Evolutionary conservation across 1,140 invertebrate species (phyloP).

Genomic region (Drosophila suzukii): DNA sequence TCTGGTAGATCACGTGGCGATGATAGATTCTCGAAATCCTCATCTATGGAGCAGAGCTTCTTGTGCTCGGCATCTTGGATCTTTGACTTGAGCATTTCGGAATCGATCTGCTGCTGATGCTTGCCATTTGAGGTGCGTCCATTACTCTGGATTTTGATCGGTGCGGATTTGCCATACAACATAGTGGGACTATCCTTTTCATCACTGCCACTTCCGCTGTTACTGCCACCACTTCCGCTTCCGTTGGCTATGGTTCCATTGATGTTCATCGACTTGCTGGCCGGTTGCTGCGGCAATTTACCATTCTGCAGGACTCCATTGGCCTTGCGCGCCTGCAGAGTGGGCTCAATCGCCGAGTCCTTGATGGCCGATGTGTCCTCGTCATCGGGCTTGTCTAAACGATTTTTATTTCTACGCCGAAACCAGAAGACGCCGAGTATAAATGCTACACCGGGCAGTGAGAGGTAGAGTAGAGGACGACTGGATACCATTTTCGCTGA

Average conservation of each 20-base stretch:
- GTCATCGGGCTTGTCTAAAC: conserved; percentile 73
- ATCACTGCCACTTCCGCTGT: conserved; percentile 24
- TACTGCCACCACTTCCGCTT: conserved; percentile 16
- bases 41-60: conserved; percentile 77
- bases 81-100: conserved; percentile 79
- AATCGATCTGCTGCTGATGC: conserved; percentile 72
- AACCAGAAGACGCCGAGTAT: conserved; percentile 84
- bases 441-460: conserved; percentile 84
- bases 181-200: conserved; percentile 71
- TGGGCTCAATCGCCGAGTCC: conserved; percentile 16
- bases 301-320: conserved; percentile 60
- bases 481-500: conserved; percentile 84
- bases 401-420: conserved; percentile 84
- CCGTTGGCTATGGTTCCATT: conserved; percentile 38
- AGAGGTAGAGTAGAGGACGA: conserved; percentile 83
- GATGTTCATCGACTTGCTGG: conserved; percentile 70
- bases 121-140: conserved; percentile 66
- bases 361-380: conserved; percentile 43
- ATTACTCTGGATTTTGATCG: conserved; percentile 84
- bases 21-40: conserved; percentile 76
- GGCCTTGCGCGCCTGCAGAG: conserved; percentile 39
- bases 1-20: conserved; percentile 79
- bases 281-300: conserved; percentile 44
- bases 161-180: conserved; percentile 81
- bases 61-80: conserved; percentile 81